Base-by-base conservation (phyloP, 2,888 invertebrate genomes). In the Aleiodes leptofemur region DNA sequence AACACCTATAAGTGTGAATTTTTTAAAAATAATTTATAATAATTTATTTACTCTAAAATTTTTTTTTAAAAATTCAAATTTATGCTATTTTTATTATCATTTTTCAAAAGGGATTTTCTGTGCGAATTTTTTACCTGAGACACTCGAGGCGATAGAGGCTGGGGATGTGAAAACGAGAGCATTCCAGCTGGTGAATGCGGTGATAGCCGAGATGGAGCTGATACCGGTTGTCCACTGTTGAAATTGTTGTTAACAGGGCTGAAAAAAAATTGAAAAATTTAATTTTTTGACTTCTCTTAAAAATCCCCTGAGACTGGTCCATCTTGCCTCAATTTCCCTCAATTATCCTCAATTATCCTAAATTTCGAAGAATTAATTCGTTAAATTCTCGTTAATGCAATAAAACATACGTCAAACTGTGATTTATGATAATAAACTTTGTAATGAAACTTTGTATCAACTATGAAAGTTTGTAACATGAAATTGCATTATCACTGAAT, bases 61-160 rank as follows among this genome's bases (percentile, higher is more conserved):
- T n/a, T n/a, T n/a, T n/a, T n/a, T 14, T 51, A 53, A n/a, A 1
- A 69, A 29, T 57, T 64, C 8, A 7, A 38, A 1, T 69, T 69
- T 38, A 16, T 8, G 23, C 14, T 2, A 56, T 14, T 7, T 43
- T 11, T n/a, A 23, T 23, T 23, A 23, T 23, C 2, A 23, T 23
- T 23, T 23, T 23, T 23, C 1, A 23, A 23, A 23, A 0, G 34
- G 1, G 3, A 34, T 34, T 38, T n/a, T 8, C 73, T 56, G 66
- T 7, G 43, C 0, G 9, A 43, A 8, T 3, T 56, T 83, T 86
- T 84, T 79, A 91, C 90, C 88, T 91, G 91, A 77, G 90, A 89
- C 72, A 91, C 89, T 79, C 93, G 90, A 79, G 93, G 92, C 57
- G 92, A 92, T 81, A 92, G 86, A 81, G 92, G 91, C 82, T 92